A percentile compares a stretch with the other conserved stretches of the same genome.
Conservation (phyloP, 2,888 invertebrate species). For the Stegophylla sp. region DNA sequence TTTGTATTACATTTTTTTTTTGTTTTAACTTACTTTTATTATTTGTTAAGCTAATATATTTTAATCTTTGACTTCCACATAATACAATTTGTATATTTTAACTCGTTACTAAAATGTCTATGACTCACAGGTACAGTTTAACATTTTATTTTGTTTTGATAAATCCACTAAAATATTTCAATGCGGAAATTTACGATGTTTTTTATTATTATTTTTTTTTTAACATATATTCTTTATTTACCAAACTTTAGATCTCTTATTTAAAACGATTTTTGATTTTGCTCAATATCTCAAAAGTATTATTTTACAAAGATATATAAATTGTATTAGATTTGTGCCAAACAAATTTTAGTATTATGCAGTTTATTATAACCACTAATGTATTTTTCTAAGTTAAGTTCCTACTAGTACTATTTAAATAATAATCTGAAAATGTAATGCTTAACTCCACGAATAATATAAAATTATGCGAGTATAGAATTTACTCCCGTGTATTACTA, state of each 20-base stretch:
- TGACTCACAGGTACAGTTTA: too few relatives aligned
- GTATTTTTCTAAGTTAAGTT: slow-evolving; percentile 44
- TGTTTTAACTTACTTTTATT: too few relatives aligned
- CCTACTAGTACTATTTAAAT: slow-evolving; percentile 46
- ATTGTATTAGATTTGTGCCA: slow-evolving; percentile 49
- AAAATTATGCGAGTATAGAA: neutral
- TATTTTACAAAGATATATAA: slow-evolving; percentile 16
- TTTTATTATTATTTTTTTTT: neutral
- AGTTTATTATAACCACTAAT: slow-evolving; percentile 29
- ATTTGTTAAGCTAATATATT: too few relatives aligned
- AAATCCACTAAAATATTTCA: too few relatives aligned
- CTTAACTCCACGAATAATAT: slow-evolving; percentile 14
- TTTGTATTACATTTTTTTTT: too few relatives aligned
- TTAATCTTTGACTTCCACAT: too few relatives aligned
- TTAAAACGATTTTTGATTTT: slow-evolving; percentile 31
- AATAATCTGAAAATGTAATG: slow-evolving; percentile 12
- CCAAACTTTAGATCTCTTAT: slow-evolving; percentile 23
- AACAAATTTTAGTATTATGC: slow-evolving; percentile 33
- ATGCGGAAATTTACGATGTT: neutral
- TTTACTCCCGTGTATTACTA: neutral
- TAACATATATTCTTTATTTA: slow-evolving; percentile 1
- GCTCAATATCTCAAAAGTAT: slow-evolving; percentile 41
- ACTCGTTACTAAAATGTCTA: too few relatives aligned
- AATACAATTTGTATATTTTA: too few relatives aligned
- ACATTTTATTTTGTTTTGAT: too few relatives aligned